Percentiles rank a stretch among this genome's conserved stretches.
Conservation (phyloP, 2,113 vertebrate species). For the Tachysurus fulvidraco region DNA sequence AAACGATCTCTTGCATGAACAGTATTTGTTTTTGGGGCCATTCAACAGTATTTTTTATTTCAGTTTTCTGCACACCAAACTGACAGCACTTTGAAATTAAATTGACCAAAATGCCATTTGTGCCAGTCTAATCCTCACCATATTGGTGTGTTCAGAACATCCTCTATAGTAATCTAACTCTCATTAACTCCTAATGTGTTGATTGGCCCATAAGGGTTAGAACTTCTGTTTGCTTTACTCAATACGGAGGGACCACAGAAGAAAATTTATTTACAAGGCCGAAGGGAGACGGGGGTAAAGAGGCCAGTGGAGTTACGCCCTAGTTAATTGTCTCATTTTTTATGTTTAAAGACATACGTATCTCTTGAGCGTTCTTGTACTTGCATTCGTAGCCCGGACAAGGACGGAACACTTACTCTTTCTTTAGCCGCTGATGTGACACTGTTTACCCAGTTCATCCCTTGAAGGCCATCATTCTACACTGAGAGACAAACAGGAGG, state of each 20-base stretch:
- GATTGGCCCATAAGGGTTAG: slow-evolving; percentile 17
- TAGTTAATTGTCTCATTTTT: slow-evolving; percentile 60
- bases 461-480: slow-evolving; percentile 33
- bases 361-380: slow-evolving; percentile 53
- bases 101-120: background rate
- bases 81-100: background rate
- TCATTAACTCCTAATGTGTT: background rate
- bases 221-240: slow-evolving; percentile 21
- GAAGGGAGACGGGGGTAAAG: slow-evolving; percentile 28
- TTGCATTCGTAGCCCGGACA: slow-evolving; percentile 45
- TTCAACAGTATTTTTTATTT: too few relatives aligned
- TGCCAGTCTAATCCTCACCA: background rate
- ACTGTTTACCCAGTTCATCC: slow-evolving; percentile 42
- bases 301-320: slow-evolving; percentile 46
- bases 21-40: background rate
- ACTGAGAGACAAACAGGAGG: background rate
- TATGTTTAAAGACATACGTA: slow-evolving; percentile 56
- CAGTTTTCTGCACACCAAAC: background rate
- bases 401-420: slow-evolving; percentile 56
- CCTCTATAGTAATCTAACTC: slow-evolving; percentile 10
- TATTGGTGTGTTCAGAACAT: slow-evolving; percentile 8
- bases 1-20: too few relatives aligned
- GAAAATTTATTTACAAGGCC: slow-evolving; percentile 29
- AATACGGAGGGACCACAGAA: slow-evolving; percentile 20
- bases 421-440: slow-evolving; percentile 42